Conservation (phyloP, 2,888 invertebrate species). For the Caenorhabditis sinica region DNA sequence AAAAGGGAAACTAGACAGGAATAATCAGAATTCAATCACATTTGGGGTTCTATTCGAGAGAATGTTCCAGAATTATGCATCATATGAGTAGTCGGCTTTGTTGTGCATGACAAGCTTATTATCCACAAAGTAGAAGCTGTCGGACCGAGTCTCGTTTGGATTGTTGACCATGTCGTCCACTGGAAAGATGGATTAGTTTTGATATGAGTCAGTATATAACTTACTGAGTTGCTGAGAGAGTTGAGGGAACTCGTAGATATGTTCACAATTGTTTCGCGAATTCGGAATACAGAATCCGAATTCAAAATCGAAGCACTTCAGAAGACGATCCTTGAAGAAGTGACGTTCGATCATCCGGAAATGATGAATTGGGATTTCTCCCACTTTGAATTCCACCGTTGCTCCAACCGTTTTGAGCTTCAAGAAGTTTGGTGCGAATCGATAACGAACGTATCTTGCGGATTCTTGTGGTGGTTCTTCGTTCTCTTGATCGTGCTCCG, state of each 20-base stretch:
- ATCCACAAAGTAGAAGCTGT: conserved; percentile 99
- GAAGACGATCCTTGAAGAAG: conserved; percentile 90
- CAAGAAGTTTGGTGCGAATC: conserved; percentile 97
- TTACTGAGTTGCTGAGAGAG: conserved; percentile 87
- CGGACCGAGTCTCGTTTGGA: conserved; percentile 97
- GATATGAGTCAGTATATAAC: conserved; percentile 47
- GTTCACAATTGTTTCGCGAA: conserved; percentile 97
- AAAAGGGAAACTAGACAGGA: conserved; percentile 33
- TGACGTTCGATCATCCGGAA: conserved; percentile 99
- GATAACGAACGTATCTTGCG: conserved; percentile 97
- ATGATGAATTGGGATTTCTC: conserved; percentile 92
- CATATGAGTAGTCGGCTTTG: conserved; percentile 98
- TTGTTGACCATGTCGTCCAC: conserved; percentile 96
- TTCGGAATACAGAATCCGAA: conserved; percentile 99
- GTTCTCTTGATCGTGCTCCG: conserved; percentile 77
- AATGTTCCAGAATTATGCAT: conserved; percentile 86
- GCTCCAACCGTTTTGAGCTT: conserved; percentile 94
- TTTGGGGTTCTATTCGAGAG: conserved; percentile 17
- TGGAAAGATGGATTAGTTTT: conserved; percentile 84
- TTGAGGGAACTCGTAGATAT: conserved; percentile 98
- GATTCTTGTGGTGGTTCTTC: conserved; percentile 87
- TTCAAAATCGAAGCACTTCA: conserved; percentile 99
- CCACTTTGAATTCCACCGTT: conserved; percentile 98
- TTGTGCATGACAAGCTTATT: conserved; percentile 98
- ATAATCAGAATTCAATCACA: conserved; percentile 20